Evolutionary conservation across 92 coral and sea anemone genomes (phyloP).

Genomic region (Pocillopora grandis): DNA sequence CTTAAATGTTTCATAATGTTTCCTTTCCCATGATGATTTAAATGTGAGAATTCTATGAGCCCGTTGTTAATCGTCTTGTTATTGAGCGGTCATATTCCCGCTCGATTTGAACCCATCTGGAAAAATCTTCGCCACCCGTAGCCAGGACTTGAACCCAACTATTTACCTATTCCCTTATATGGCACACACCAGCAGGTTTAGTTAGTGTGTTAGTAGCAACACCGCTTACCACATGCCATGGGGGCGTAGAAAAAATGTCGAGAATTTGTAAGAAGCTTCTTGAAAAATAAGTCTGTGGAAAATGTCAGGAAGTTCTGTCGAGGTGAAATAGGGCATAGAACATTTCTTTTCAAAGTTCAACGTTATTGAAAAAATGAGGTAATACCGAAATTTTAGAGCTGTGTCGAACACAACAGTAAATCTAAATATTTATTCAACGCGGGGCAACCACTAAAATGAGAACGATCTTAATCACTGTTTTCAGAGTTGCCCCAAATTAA

Average conservation of each 20-base stretch:
- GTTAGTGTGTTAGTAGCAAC: conserved; percentile 41
- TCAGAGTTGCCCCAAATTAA: too few species aligned
- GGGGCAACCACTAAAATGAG: too few species aligned
- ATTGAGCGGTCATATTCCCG: conserved; percentile 1
- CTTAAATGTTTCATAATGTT: conserved; percentile 17
- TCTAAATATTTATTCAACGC: neutral
- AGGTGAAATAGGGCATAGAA: neutral
- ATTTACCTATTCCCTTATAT: conserved; percentile 62
- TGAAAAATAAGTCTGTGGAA: neutral
- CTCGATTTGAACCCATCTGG: conserved; percentile 13
- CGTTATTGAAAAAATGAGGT: neutral
- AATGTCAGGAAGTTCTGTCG: neutral
- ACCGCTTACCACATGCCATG: conserved; percentile 65
- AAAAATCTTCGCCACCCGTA: conserved; percentile 40
- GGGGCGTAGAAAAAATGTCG: conserved; percentile 32
- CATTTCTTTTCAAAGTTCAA: conserved; percentile 1
- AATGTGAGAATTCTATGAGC: neutral
- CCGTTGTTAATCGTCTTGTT: neutral
- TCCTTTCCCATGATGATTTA: neutral
- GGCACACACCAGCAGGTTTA: conserved; percentile 52
- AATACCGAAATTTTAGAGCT: neutral
- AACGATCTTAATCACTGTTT: too few species aligned
- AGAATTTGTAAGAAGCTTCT: conserved; percentile 25
- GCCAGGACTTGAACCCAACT: conserved; percentile 58
- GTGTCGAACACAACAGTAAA: neutral